Percentiles rank a stretch among this genome's conserved stretches.
These are phyloP conservation scores for Hymenochirus boettgeri DNA, from an alignment of 2,113 vertebrate species.

Conservation along the genomic window DNA sequence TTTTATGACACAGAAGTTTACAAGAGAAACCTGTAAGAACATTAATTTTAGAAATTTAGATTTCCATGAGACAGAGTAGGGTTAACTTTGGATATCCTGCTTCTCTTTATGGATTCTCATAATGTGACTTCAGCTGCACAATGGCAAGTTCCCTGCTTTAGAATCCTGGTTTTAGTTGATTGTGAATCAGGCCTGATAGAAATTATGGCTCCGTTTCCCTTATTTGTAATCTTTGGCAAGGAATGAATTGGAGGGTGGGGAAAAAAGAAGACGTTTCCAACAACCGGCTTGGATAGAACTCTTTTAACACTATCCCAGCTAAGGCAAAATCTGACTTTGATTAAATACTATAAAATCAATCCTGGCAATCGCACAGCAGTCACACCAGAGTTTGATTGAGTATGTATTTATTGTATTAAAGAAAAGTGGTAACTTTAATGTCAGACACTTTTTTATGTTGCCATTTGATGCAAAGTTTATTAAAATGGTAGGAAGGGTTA, in stretches of 20 bases:
- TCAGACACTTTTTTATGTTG: too few relatives aligned
- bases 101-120: too few relatives aligned
- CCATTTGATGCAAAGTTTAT: too few relatives aligned
- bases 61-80: too few relatives aligned
- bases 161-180: constrained; percentile 27
- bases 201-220: constrained; percentile 13
- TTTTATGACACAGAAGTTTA: too few relatives aligned
- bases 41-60: too few relatives aligned
- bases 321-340: background rate
- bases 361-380: background rate
- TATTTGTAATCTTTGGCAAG: constrained; percentile 37
- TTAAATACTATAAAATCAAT: background rate
- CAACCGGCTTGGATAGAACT: background rate
- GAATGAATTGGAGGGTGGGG: constrained; percentile 27
- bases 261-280: constrained; percentile 7
- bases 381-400: too few relatives aligned
- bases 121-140: constrained; percentile 22
- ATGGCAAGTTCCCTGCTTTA: constrained; percentile 1
- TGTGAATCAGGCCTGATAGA: constrained; percentile 20
- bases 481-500: too few relatives aligned
- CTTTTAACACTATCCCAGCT: constrained; percentile 9
- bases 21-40: too few relatives aligned
- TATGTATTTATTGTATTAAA: too few relatives aligned
- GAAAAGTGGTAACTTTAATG: too few relatives aligned
- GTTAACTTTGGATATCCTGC: too few relatives aligned